Conservation (phyloP, 2,113 vertebrate species). For the Mesoclemmys tuberculata region DNA sequence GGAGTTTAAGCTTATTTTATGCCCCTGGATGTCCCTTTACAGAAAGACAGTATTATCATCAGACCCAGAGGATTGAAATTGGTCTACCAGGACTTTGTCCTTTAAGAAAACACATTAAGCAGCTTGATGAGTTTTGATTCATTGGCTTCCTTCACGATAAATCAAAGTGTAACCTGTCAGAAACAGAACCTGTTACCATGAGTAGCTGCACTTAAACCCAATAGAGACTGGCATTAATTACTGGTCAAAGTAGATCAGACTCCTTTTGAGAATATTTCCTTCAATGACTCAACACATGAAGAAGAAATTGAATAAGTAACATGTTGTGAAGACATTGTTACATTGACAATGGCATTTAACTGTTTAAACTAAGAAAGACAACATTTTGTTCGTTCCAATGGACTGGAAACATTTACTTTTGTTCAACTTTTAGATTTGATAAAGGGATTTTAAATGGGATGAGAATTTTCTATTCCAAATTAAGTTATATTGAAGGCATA, state of each 20-base stretch:
- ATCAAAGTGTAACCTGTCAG: background rate
- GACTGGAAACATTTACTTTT: background rate
- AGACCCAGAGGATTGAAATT: background rate
- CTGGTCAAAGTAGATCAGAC: background rate
- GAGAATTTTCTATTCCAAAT: background rate
- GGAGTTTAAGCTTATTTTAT: background rate
- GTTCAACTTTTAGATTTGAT: background rate
- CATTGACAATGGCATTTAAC: background rate
- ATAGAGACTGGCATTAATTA: background rate
- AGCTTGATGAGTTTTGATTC: background rate
- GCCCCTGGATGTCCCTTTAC: background rate
- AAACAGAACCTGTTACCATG: background rate
- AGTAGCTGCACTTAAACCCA: background rate
- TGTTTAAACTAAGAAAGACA: background rate
- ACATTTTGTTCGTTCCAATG: background rate
- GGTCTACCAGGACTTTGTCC: background rate
- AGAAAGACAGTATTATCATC: background rate
- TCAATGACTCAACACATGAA: background rate
- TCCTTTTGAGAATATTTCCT: conserved; percentile 5
- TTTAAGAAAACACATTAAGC: background rate
- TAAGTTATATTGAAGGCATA: background rate
- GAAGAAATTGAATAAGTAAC: background rate
- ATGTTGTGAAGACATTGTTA: background rate
- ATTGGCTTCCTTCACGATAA: background rate
- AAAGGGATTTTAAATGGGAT: background rate